Base-by-base conservation (phyloP, 2,888 invertebrate genomes). In the Drosophila anomalata region DNA sequence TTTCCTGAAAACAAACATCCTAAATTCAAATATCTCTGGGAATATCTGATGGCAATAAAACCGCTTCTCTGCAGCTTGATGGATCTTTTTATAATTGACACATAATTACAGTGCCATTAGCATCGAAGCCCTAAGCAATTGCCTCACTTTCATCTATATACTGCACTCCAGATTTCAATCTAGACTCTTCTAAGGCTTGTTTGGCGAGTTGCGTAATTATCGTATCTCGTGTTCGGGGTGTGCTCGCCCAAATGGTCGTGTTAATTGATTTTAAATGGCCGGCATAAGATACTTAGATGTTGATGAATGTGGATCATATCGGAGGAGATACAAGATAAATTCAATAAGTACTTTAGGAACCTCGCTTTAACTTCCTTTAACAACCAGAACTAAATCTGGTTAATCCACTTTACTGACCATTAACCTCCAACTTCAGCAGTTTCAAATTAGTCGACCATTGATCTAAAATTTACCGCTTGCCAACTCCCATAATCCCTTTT, bases 231-330 rank as follows among this genome's bases (percentile, higher is more conserved):
- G 39, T 56, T 48, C 47, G 61, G 39, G 51, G 69, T 33, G 78
- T 70, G 58, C 51, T 63, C 44, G 8, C 24, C 48, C 55, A 72
- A 72, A 80, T 75, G 66, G 65, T 52, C 51, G 36, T 71, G 73
- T 60, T 87, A 89, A 89, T 88, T 89, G 88, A 88, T 88, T 88
- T 87, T 77, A 88, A 87, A 88, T 89, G 82, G 80, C 33, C 52
- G 57, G 63, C 62, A 48, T 57, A 66, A 65, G 61, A 70, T 52
- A 73, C 69, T 55, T 24, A 55, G 11, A 24, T 24, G 54, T 14
- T 47, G 61, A 44, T 55, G 9, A 24, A 51, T 66, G 26, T 47
- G 11, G 33, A 22, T 14, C 8, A 9, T 50, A 22, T 50, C 36
- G n/a, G 48, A 2, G 20, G 7, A 11, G 5, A 59, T 24, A 33